phyloP scores from a whole-genome alignment of 1,140 invertebrate genomes.

The Halesus radiatus region DNA sequence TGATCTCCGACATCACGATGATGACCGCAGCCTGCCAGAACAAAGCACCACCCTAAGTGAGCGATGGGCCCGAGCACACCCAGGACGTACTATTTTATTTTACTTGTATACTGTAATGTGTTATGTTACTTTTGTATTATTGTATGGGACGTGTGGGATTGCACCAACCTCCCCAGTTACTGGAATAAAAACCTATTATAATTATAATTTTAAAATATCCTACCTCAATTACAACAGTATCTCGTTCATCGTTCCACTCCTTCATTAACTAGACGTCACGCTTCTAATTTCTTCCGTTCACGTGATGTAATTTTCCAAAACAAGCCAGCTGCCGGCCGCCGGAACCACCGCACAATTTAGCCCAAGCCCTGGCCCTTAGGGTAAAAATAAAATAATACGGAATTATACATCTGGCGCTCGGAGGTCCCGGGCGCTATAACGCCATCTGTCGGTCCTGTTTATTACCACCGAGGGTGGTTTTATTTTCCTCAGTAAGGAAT shows the following conservation, averaged over 20 bases:
- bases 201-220: neutral
- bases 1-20: no score
- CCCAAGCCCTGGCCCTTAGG: neutral
- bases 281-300: neutral
- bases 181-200: no score
- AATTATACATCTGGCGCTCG: conserved; percentile 19
- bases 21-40: no score
- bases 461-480: conserved; percentile 2
- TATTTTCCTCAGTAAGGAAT: neutral
- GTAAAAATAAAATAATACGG: conserved; percentile 23
- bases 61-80: no score
- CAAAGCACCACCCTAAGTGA: no score
- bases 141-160: no score
- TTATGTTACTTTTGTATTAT: no score
- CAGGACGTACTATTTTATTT: no score
- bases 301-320: conserved; percentile 1
- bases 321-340: neutral
- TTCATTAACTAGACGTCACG: no score
- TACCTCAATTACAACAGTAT: neutral
- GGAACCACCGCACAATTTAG: conserved; percentile 21
- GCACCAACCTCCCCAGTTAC: no score
- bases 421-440: neutral
- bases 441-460: conserved; percentile 25
- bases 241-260: no score
- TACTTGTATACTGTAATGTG: no score